Conservation (phyloP, 1,140 invertebrate genomes). For the Neuroterus valhalla region DNA sequence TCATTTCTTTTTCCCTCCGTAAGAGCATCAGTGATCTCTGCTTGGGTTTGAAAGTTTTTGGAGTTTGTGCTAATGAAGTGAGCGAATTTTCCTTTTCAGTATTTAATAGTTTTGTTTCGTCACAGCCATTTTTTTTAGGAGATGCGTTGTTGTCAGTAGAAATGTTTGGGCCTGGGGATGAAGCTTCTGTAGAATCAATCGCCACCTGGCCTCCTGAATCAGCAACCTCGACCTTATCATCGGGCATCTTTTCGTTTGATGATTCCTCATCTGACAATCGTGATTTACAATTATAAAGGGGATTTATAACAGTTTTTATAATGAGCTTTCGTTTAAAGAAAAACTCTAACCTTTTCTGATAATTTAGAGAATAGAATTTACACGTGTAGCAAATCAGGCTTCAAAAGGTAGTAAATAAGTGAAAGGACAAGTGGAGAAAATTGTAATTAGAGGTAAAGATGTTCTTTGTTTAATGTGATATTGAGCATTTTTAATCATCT, state of each 20-base stretch:
- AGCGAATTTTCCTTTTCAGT: background rate
- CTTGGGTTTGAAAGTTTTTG: background rate
- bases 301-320: background rate
- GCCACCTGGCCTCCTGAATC: background rate
- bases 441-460: no score
- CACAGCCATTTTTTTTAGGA: constrained; percentile 1
- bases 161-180: background rate
- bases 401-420: no score
- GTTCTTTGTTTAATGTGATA: no score
- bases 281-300: no score
- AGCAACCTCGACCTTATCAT: background rate
- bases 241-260: background rate
- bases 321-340: background rate
- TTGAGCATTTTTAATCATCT: no score
- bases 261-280: constrained; percentile 10
- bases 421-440: no score
- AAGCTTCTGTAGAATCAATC: background rate
- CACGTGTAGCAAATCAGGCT: no score
- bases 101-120: background rate
- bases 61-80: background rate
- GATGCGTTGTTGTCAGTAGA: background rate
- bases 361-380: no score
- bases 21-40: background rate
- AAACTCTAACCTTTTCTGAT: background rate
- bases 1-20: background rate